Evolutionary conservation across 1,140 invertebrate species (phyloP).

Genomic region (Nasonia longicornis): DNA sequence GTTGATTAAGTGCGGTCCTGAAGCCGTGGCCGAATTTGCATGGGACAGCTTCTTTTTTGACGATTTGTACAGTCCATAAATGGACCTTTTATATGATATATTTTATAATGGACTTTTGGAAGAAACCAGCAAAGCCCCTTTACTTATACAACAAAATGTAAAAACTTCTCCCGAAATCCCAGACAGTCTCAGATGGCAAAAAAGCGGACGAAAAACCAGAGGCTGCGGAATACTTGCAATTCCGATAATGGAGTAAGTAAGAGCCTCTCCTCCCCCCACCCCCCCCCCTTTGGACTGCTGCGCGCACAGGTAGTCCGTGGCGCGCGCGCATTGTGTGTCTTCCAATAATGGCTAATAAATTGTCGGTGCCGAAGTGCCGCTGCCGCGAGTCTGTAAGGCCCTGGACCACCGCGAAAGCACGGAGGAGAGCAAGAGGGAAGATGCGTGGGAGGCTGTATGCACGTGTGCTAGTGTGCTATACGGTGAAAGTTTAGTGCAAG

Average conservation of each 20-base stretch:
- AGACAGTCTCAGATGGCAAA: no score
- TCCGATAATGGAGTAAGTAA: neutral
- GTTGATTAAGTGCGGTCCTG: conserved; percentile 27
- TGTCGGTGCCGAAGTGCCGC: conserved; percentile 56
- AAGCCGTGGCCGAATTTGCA: neutral
- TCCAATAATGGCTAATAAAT: conserved; percentile 68
- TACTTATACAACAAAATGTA: no score
- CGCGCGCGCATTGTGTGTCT: conserved; percentile 58
- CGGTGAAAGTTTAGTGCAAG: neutral
- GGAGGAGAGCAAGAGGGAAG: neutral
- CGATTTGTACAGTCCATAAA: conserved; percentile 30
- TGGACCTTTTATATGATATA: neutral
- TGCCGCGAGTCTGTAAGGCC: conserved; percentile 14
- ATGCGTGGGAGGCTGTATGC: neutral
- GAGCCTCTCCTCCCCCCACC: neutral
- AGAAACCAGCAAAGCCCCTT: neutral
- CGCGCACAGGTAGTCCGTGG: conserved; percentile 45
- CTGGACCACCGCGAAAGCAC: conserved; percentile 55
- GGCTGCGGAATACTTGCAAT: neutral
- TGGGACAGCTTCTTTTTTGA: conserved; percentile 8
- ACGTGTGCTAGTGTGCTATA: neutral
- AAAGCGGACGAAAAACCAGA: neutral
- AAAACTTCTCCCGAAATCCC: no score
- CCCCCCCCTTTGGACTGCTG: neutral
- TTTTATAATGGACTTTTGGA: neutral